A percentile compares a stretch with the other conserved stretches of the same genome.
Conservation (phyloP, 2,888 invertebrate genomes). For the Heliconius aoede region DNA sequence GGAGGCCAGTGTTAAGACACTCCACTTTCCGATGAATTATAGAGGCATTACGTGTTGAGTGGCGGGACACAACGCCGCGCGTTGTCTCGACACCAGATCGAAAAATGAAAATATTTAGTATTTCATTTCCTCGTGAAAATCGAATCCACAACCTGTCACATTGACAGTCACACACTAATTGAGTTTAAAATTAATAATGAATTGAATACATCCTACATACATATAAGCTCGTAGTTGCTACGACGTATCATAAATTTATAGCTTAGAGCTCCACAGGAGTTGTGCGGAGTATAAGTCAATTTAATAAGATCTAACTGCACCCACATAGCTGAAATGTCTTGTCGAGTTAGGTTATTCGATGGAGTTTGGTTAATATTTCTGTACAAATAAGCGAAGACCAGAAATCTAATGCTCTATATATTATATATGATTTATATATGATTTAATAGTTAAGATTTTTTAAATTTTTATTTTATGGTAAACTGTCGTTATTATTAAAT, state of each 20-base stretch:
- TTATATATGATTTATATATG: too few species aligned
- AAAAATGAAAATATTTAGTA: too few species aligned
- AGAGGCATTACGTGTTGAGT: too few species aligned
- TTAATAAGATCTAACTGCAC: slow-evolving; percentile 19
- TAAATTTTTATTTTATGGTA: not conserved
- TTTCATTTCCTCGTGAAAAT: too few species aligned
- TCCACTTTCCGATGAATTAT: too few species aligned
- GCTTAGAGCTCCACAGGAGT: slow-evolving; percentile 4
- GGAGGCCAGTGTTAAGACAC: too few species aligned
- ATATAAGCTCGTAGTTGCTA: slow-evolving; percentile 1
- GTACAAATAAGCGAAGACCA: not conserved
- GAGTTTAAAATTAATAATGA: slow-evolving; percentile 7
- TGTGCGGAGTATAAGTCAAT: slow-evolving; percentile 15
- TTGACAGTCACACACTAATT: not conserved
- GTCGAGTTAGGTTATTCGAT: slow-evolving; percentile 6
- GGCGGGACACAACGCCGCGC: too few species aligned
- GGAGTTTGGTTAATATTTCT: not conserved
- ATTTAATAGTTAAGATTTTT: not conserved
- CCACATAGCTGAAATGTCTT: slow-evolving; percentile 8
- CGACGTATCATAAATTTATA: slow-evolving; percentile 17
- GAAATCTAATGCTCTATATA: not conserved
- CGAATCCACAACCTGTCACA: too few species aligned
- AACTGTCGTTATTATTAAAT: too few species aligned
- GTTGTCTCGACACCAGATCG: too few species aligned
- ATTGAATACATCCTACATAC: slow-evolving; percentile 3